A percentile compares a stretch with the other conserved stretches of the same genome.
phyloP scores from a whole-genome alignment of 2,888 invertebrate species.

The Timema podura region DNA sequence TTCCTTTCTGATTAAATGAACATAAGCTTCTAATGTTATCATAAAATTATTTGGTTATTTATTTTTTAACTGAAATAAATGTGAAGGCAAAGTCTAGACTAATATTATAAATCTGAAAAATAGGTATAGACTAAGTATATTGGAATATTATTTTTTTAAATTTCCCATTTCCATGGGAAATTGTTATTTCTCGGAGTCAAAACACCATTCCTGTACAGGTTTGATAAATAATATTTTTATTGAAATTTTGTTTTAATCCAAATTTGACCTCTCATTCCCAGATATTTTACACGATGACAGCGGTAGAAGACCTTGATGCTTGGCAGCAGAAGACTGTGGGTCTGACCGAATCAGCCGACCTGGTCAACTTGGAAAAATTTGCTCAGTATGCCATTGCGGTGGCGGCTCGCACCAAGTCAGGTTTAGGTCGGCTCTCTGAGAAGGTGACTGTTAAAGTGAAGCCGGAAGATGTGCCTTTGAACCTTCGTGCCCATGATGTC shows the following conservation, averaged over 20 bases:
- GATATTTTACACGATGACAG: slow-evolving; percentile 89
- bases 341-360: slow-evolving; percentile 83
- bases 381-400: slow-evolving; percentile 90
- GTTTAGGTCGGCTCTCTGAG: slow-evolving; percentile 81
- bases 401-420: slow-evolving; percentile 75
- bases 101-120: too few relatives aligned
- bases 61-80: too few relatives aligned
- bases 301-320: slow-evolving; percentile 86
- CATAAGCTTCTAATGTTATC: too few relatives aligned
- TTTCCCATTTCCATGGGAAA: too few relatives aligned
- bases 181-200: not conserved
- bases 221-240: slow-evolving; percentile 2
- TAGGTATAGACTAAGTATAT: too few relatives aligned
- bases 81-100: too few relatives aligned
- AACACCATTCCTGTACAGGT: not conserved
- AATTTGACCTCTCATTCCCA: slow-evolving; percentile 31
- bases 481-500: slow-evolving; percentile 82
- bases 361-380: slow-evolving; percentile 84
- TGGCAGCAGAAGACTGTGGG: slow-evolving; percentile 85
- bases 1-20: too few relatives aligned
- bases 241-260: slow-evolving; percentile 2
- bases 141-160: too few relatives aligned
- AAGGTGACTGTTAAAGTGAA: slow-evolving; percentile 86
- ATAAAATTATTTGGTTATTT: too few relatives aligned
- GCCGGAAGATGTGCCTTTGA: slow-evolving; percentile 88